These are phyloP conservation scores for Aphaenogaster floridana DNA, from an alignment of 1,140 invertebrate genomes.

Conservation along the genomic window DNA sequence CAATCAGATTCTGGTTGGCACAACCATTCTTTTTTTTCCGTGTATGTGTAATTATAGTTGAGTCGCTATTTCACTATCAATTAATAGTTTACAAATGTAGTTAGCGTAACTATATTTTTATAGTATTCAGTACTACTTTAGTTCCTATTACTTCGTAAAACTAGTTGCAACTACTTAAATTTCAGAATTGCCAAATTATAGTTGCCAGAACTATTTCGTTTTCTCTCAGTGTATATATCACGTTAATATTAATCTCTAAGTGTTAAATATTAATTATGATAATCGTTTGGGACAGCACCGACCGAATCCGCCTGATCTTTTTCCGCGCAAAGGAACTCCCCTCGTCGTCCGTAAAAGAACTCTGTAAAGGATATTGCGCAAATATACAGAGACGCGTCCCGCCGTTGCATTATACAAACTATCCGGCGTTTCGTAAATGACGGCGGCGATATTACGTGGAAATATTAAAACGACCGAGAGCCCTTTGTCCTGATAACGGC, in stretches of 20 bases:
- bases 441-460: constrained; percentile 52
- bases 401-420: constrained; percentile 66
- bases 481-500: not conserved
- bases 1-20: too few species aligned
- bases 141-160: too few species aligned
- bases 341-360: constrained; percentile 22
- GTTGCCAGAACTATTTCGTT: too few species aligned
- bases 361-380: constrained; percentile 57
- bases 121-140: too few species aligned
- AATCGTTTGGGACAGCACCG: not conserved
- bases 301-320: not conserved
- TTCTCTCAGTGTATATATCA: not conserved
- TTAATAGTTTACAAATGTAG: too few species aligned
- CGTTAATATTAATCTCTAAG: constrained; percentile 34
- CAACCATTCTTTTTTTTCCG: too few species aligned
- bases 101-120: too few species aligned
- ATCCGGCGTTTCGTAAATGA: constrained; percentile 45
- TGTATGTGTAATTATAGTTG: too few species aligned
- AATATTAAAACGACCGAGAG: constrained; percentile 34
- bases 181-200: too few species aligned
- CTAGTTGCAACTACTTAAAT: too few species aligned
- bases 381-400: constrained; percentile 37
- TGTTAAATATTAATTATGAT: constrained; percentile 6
- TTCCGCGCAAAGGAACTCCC: not conserved
- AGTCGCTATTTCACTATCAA: too few species aligned